phyloP scores from a whole-genome alignment of 2,797 vertebrate species.

The Sebastolobus alascanus region DNA sequence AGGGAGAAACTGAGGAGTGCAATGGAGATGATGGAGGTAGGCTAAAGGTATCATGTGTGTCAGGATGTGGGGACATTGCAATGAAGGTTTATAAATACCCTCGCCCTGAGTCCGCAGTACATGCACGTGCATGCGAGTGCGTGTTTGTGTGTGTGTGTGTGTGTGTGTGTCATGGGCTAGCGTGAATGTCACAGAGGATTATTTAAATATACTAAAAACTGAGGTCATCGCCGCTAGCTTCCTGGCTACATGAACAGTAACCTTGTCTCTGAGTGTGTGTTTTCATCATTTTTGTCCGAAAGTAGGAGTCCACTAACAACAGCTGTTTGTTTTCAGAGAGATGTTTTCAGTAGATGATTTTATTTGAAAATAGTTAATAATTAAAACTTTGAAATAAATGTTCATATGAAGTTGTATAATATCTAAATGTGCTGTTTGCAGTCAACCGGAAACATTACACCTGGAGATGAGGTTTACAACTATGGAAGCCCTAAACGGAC shows the following conservation, averaged over 20 bases:
- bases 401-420: background rate
- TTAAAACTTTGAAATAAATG: background rate
- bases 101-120: constrained; percentile 36
- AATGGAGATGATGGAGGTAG: constrained; percentile 53
- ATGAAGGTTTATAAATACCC: constrained; percentile 63
- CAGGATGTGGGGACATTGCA: constrained; percentile 30
- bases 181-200: constrained; percentile 65
- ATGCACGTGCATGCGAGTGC: background rate
- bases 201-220: constrained; percentile 65
- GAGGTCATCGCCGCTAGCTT: constrained; percentile 59
- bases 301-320: background rate
- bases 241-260: constrained; percentile 36
- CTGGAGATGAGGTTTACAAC: background rate
- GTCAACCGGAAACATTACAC: background rate
- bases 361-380: background rate
- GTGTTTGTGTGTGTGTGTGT: constrained; percentile 3
- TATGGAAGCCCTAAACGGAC: too few relatives aligned
- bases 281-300: constrained; percentile 27
- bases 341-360: background rate
- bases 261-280: constrained; percentile 36
- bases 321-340: constrained; percentile 9
- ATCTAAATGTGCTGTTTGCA: background rate
- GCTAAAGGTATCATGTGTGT: constrained; percentile 51
- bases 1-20: constrained; percentile 18
- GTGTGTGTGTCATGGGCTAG: constrained; percentile 41